Conservation (phyloP, 2,113 vertebrate species). For the Argyrosomus japonicus region DNA sequence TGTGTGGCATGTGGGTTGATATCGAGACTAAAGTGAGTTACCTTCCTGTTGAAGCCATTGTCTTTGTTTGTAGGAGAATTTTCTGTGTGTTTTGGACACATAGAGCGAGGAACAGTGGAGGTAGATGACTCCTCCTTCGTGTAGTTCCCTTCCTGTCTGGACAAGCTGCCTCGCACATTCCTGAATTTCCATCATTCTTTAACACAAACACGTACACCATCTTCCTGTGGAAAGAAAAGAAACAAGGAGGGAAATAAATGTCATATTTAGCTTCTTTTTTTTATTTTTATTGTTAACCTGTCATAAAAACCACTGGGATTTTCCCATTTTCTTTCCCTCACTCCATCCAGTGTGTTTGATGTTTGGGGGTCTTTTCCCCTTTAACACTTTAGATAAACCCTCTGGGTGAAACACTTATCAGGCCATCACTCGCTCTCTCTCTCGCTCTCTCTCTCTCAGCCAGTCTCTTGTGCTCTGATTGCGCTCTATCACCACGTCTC, state of each 20-base stretch:
- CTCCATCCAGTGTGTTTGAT: background rate
- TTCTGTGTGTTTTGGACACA: conserved; percentile 2
- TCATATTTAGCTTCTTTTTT: background rate
- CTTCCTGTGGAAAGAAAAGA: conserved; percentile 29
- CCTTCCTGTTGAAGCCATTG: background rate
- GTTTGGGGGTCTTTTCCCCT: conserved; percentile 7
- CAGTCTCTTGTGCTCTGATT: conserved; percentile 54
- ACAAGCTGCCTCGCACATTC: conserved; percentile 73
- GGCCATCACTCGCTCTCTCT: conserved; percentile 34
- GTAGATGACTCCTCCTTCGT: conserved; percentile 16
- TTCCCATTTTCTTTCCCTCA: background rate
- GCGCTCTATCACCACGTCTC: conserved; percentile 53
- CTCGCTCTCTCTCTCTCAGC: conserved; percentile 42
- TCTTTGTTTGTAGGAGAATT: background rate
- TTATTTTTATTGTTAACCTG: conserved; percentile 11
- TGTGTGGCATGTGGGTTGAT: background rate
- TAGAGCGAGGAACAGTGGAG: background rate
- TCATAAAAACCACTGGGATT: conserved; percentile 24
- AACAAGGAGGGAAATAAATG: conserved; percentile 5
- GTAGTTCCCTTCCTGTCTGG: conserved; percentile 62
- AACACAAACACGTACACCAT: conserved; percentile 28
- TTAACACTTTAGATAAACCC: conserved; percentile 26
- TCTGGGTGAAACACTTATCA: conserved; percentile 35
- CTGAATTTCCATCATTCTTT: conserved; percentile 72
- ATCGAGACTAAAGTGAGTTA: background rate